phyloP scores from a whole-genome alignment of 2,797 vertebrate genomes.

The Myotis planiceps region DNA sequence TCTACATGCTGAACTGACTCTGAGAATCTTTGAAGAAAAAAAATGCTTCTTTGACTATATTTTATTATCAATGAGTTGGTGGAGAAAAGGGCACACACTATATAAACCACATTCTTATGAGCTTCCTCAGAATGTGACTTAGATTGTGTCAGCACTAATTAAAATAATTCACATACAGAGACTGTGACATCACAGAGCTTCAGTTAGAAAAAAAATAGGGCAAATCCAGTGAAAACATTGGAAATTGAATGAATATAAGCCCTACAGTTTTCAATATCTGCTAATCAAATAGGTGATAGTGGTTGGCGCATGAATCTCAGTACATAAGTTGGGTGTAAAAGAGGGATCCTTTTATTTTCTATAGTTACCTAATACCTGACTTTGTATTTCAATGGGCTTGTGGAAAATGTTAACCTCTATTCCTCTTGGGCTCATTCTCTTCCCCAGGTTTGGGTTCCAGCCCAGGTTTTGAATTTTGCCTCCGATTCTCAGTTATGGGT shows the following conservation, averaged over 20 bases:
- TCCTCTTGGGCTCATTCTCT: neutral
- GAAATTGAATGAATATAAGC: neutral
- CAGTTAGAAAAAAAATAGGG: neutral
- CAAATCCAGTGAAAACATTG: neutral
- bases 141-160: neutral
- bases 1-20: neutral
- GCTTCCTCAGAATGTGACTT: neutral
- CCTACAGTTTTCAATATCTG: neutral
- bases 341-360: constrained; percentile 26
- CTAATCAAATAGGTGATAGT: neutral
- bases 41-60: neutral
- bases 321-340: neutral
- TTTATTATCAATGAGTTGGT: neutral
- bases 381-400: neutral
- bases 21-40: neutral
- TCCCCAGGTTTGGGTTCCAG: neutral
- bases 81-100: neutral
- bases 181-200: neutral
- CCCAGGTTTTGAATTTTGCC: neutral
- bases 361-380: neutral
- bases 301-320: neutral
- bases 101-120: neutral
- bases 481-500: neutral
- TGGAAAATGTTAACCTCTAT: neutral
- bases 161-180: neutral